Evolutionary conservation across 2,113 vertebrate species (phyloP).

Genomic region (Thermophis baileyi): DNA sequence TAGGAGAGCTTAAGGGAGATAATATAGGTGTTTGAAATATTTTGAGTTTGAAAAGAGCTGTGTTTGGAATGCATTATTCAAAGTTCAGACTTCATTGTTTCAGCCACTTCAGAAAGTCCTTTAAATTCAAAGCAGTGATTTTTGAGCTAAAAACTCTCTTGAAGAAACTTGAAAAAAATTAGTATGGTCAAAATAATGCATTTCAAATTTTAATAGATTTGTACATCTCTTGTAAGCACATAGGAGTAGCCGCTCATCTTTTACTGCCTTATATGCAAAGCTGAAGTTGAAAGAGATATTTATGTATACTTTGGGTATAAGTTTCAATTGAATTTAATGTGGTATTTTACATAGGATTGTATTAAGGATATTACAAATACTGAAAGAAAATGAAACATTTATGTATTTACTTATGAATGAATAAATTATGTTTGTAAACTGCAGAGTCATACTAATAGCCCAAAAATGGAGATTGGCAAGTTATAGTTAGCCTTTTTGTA

Average conservation of each 20-base stretch:
- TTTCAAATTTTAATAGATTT: neutral
- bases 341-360: neutral
- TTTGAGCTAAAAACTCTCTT: neutral
- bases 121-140: neutral
- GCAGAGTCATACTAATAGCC: neutral
- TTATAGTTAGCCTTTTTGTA: neutral
- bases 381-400: neutral
- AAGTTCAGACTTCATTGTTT: neutral
- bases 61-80: neutral
- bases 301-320: neutral
- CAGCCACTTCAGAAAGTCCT: neutral
- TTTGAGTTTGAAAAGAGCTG: neutral
- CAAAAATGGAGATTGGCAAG: neutral
- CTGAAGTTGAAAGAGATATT: neutral
- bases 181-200: neutral
- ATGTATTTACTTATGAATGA: neutral
- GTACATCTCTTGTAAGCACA: neutral
- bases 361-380: neutral
- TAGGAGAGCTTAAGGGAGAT: neutral
- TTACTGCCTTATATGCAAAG: neutral
- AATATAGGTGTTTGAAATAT: neutral
- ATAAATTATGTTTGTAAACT: neutral
- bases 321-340: neutral
- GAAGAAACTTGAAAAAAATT: neutral
- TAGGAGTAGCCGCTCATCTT: too few species aligned